Base-by-base conservation (phyloP, 2,113 vertebrate genomes). In the Turnix velox region DNA sequence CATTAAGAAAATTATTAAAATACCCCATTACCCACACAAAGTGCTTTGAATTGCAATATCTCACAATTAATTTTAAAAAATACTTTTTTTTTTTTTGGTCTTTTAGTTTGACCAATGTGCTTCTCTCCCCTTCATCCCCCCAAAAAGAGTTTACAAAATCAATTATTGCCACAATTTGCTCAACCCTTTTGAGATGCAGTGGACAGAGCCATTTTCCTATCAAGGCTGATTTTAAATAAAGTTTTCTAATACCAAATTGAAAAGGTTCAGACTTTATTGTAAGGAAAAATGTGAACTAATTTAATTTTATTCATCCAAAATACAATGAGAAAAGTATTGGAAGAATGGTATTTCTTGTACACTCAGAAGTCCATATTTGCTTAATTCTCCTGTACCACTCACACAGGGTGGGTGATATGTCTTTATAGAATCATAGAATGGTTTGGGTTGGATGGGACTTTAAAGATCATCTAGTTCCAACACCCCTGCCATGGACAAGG, bases 71-170 rank as follows among this genome's bases (percentile, higher is more conserved):
- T 40, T 74, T 30, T 13, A 12, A 65, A 65, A 28, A 49, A 18
- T 12, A 27, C 4, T 12, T 8, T 5, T 12, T 42, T 33, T 30
- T 22, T 43, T 5, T 2, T 0, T n/a, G n/a, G n/a, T 6, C 8
- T 6, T 18, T 2, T 6, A 33, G 14, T 12, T 19, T 91, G 27
- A 51, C 30, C 16, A 67, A 24, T 8, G 30, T 43, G 1, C 6
- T 6, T 37, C 4, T 69, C 5, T 16, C 42, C 12, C 9, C 12
- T 91, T 77, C 22, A 71, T 14, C 2, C 10, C 18, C 15, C 8
- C 1, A 4, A 15, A 37, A 3, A 63, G 6, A 52, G 9, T 40
- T 88, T 67, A 19, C 14, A 51, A 91, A 81, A 71, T 42, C 55
- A 77, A 30, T 83, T 66, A 42, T 55, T 80, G 9, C 54, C 25